Base-by-base conservation (phyloP, 2,888 invertebrate species). In the Apoderus coryli region DNA sequence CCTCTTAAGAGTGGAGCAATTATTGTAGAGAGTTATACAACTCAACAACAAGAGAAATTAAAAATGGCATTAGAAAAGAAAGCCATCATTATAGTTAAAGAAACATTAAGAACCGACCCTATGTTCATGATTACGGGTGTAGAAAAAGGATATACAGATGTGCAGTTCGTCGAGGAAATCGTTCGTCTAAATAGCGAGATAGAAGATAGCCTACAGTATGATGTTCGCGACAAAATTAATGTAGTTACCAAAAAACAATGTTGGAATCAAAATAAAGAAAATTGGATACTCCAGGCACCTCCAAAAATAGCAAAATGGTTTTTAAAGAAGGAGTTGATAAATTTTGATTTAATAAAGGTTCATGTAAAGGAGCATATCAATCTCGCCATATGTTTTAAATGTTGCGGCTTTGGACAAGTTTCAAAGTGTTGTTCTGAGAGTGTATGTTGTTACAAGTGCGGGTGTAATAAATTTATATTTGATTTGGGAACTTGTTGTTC, bases 311-410 rank as follows among this genome's bases (percentile, higher is more conserved):
- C n/a, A n/a, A n/a, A n/a, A n/a, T n/a, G n/a, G n/a, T n/a, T n/a
- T n/a, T n/a, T n/a, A n/a, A n/a, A n/a, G n/a, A 31, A 31, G n/a
- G n/a, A n/a, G n/a, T n/a, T n/a, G n/a, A 26, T 31, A 22, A n/a
- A 11, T 22, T 23, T 31, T 23, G 24, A 31, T 22, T 13, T 32
- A 3, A 11, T 32, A 3, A 22, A 3, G 5, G 27, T 28, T 3
- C 14, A 32, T 16, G 24, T 32, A 7, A 2, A 32, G 6, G 16
- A 32, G 13, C 24, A 32, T 11, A 9, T 27, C 6, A 32, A 28
- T 16, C 3, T 32, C 16, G 29, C 25, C 7, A 19, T 33, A 15
- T 31, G 34, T 31, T 34, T 31, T 14, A 31, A 27, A 3, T 34
- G 34, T 23, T 19, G 25, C 10, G 22, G 19, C 4, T 34, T 31